Base-by-base conservation (phyloP, 2,113 vertebrate species). In the Cariama cristata region DNA sequence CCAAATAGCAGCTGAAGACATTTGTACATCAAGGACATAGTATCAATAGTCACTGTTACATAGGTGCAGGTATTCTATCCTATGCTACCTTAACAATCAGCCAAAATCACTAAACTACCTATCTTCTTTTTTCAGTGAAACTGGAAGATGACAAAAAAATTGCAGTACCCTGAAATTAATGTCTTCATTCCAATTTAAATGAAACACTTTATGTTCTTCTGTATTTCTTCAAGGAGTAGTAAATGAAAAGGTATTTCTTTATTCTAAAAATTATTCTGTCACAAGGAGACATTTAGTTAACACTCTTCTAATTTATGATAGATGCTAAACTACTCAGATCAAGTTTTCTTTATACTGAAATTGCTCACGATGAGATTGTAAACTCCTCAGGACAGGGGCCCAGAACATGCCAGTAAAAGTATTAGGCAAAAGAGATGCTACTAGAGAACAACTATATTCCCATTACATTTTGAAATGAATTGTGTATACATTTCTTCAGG, bases 301-400 rank as follows among this genome's bases (percentile, higher is more conserved):
- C 7, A 5, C 10, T 83, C 24, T 76, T 86, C 38, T 75, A 67
- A 79, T 59, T 75, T 52, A 72, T 18, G 27, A 28, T 8, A 62
- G 40, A 56, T n/a, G 33, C 33, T 73, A 21, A 49, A 55, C 32
- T 58, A 55, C 28, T 64, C 35, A 90, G 86, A 90, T 1, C 11
- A 79, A 68, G 20, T 44, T 63, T 90, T 82, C 49, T 60, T 92
- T 85, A 16, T 50, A 49, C n/a, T 75, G 73, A 85, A 88, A 87
- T 71, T 40, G 12, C 71, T 87, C 50, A 32, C 13, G 4, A 47
- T 68, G 55, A 85, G 33, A 45, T 50, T 49, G 18, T 58, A 71
- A 88, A 83, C 24, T 80, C 17, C 33, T 83, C 58, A 66, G 71
- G 53, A 79, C 24, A 33, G 7, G 6, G 42, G 24, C 22, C 71